These are phyloP conservation scores for Dicrurus megarhynchus DNA, from an alignment of 2,113 vertebrate species.

Conservation along the genomic window DNA sequence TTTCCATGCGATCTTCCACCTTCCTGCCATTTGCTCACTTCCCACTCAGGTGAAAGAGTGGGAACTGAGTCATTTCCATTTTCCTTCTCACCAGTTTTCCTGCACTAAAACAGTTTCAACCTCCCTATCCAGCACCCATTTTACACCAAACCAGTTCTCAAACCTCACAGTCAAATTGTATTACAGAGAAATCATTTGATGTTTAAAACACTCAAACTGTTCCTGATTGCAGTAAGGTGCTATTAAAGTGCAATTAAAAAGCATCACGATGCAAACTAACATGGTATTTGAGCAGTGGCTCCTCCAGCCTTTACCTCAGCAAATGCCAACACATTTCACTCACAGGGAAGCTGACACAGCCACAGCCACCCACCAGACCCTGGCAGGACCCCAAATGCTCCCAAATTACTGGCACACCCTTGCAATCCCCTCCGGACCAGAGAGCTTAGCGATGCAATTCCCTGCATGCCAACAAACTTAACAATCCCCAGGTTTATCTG, in stretches of 20 bases:
- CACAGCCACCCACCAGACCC: background rate
- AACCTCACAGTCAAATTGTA: background rate
- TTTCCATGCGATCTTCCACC: background rate
- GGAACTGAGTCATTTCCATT: background rate
- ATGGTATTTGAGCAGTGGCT: background rate
- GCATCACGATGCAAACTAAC: background rate
- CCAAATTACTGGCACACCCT: background rate
- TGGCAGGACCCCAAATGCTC: background rate
- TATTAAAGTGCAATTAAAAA: background rate
- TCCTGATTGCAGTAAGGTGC: accelerated
- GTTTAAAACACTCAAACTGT: background rate
- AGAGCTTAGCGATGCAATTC: background rate
- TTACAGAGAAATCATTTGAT: background rate
- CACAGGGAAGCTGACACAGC: background rate
- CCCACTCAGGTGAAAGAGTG: background rate
- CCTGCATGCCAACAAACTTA: background rate
- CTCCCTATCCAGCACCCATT: background rate
- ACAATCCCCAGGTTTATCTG: background rate
- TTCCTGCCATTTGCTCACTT: background rate
- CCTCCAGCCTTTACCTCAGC: background rate
- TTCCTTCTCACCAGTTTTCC: background rate
- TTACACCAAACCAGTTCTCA: background rate
- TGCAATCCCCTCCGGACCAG: background rate
- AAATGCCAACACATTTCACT: background rate
- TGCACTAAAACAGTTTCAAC: background rate